Evolutionary conservation across 2,797 vertebrate species (phyloP), one percentile per base, ranked within the genome.

Genomic region (Chloroceryle inda): DNA sequence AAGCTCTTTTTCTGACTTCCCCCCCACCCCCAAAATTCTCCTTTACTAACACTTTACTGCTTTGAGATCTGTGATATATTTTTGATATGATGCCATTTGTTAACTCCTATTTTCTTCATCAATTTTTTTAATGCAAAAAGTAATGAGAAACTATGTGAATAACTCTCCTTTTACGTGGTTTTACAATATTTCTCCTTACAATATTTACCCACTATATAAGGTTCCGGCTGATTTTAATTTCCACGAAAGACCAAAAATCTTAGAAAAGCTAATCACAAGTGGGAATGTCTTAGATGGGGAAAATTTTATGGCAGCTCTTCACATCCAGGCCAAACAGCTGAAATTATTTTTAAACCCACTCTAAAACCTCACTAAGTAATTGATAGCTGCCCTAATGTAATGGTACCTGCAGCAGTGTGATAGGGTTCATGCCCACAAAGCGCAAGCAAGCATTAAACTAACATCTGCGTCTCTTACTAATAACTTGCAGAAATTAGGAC

Each of bases 401-500:
- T 6, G 26, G 18, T 69, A 78, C n/a, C 33, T 77, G n/a, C 53
- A 88, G 33, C 64, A 68, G 13, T 56, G 33, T 2, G 2, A 44
- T 38, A 53, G 26, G 26, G 72, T 88, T 72, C 69, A 45, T 67
- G 35, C 26, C 53, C 50, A 61, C 66, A 75, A 91, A 89, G 9
- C 69, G 80, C 22, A 10, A 44, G 29, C 29, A 90, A 69, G 53
- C 27, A 45, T 83, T 93, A 88, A 64, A 14, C 29, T 56, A 47
- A 86, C 73, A 83, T 75, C 82, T 86, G 58, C 4, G 1, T 62
- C n/a, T 85, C 58, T 91, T 76, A 62, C 44, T 81, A 86, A 66
- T 76, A 87, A 50, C 55, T 91, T 69, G 27, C 47, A 94, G 74
- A 91, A 96, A 82, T 82, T 49, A 76, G 13, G 42, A 82, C 33